Evolutionary conservation across 2,797 vertebrate genomes (phyloP), one percentile per base, ranked within the genome.

Genomic region (Pseudotriccus pelzelni): DNA sequence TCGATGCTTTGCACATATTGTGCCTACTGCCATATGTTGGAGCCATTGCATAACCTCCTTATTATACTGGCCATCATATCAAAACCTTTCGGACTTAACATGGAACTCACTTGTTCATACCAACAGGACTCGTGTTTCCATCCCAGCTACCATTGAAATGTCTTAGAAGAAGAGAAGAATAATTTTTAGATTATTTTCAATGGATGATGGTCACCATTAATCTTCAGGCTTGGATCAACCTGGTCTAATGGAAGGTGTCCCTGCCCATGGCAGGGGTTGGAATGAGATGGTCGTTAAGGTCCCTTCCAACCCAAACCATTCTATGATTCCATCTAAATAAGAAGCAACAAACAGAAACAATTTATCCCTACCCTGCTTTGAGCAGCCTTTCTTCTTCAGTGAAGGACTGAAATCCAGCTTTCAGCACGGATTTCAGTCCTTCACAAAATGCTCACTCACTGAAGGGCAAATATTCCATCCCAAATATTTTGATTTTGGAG

Each of bases 71-170:
- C 18, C 18, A 24, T 47, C 14, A 4, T 14, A 34, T 5, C 34
- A 53, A 41, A 67, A 60, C 22, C 20, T 49, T 68, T 34, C 8
- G 49, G 34, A 27, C 21, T 72, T 27, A 34, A 47, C 21, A 8
- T 2, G 13, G 1, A 2, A 14, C 14, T 47, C 14, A 30, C 5
- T 16, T 49, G 6, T 41, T 63, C 12, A 2, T 23, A 32, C 5
- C 34, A 58, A 13, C 6, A 82, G 7, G 7, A 32, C 9, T 72
- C 2, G 0, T 2, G 10, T 52, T 80, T 78, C 53, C 39, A 3
- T 32, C 30, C 22, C 28, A 75, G 27, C 6, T 62, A 36, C 3
- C 34, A 4, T 7, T 20, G 44, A 87, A 10, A 20, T 17, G 5
- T 20, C 59, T n/a, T 67, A 67, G 28, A 46, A 28, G 13, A 2